Evolutionary conservation across 2,797 vertebrate genomes (phyloP).

Genomic region (Ctenopoma multispine): DNA sequence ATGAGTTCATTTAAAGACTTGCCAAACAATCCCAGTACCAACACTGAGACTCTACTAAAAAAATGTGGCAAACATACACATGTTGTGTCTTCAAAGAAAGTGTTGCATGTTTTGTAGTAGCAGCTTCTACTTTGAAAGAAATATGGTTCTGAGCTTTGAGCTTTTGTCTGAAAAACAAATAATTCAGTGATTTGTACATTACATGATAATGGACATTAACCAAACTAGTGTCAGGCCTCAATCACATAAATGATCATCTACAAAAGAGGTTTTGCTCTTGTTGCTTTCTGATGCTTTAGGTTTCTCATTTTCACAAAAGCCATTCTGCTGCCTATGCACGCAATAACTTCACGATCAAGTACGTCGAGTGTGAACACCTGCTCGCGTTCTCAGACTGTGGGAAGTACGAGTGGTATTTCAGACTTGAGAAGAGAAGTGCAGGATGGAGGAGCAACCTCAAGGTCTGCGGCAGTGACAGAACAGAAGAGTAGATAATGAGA

Average conservation of each 20-base stretch:
- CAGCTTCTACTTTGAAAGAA: not conserved
- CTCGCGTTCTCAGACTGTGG: not conserved
- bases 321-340: not conserved
- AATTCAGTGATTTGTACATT: not conserved
- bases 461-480: constrained; percentile 14
- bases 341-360: constrained; percentile 9
- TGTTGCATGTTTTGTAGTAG: not conserved
- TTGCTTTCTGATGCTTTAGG: not conserved
- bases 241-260: not conserved
- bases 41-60: not conserved
- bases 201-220: not conserved
- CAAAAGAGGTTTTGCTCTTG: not conserved
- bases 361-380: constrained; percentile 11
- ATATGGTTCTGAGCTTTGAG: not conserved
- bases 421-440: constrained; percentile 24
- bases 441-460: constrained; percentile 38
- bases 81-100: no score
- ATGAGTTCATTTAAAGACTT: not conserved
- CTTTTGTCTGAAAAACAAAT: not conserved
- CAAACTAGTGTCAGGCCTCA: no score
- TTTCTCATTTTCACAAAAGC: constrained; percentile 6
- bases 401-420: constrained; percentile 3
- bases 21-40: not conserved
- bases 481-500: constrained; percentile 40
- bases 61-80: not conserved